Base-by-base conservation (phyloP, 2,888 invertebrate genomes). In the Xanthia icteritia region DNA sequence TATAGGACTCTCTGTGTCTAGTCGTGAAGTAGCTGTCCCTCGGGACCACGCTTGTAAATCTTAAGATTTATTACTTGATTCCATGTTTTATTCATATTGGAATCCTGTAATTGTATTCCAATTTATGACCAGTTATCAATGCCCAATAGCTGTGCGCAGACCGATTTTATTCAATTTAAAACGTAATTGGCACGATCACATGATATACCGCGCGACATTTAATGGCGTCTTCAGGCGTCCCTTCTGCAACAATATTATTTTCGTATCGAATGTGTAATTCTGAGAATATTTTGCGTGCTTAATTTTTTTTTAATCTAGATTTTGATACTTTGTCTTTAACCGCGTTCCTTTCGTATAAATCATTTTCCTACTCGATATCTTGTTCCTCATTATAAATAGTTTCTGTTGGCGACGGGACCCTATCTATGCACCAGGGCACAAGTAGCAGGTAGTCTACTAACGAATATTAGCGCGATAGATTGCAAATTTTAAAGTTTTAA, bases 181-280 rank as follows among this genome's bases (percentile, higher is more conserved):
- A 79, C 69, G 61, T 73, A 80, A 88, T 87, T 87, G 87, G 74
- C 78, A 71, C 78, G 80, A 83, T 80, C 81, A 78, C 64, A 83
- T 82, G 61, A 68, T 76, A 20, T 51, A 74, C 39, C 69, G 63
- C 17, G 64, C 39, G 66, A 69, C 72, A 65, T 76, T 65, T 66
- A 74, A 80, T 78, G 56, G 58, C 58, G 75, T 66, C 70, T 83
- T 73, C 73, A 64, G 73, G 58, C 71, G 68, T 81, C 71, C 45
- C 42, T 71, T 66, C 42, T 56, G 66, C 64, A 78, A 58, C 61
- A 61, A 51, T 71, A 27, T 78, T 81, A 71, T 81, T 71, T 83
- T 83, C 17, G 60, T 48, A 77, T 61, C n/a, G 39, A 45, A 60
- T 56, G 39, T 48, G 45, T 64, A 42, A 60, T 48, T 42, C 31